These are phyloP conservation scores for Albula goreensis DNA, from an alignment of 2,113 vertebrate genomes.

Conservation along the genomic window DNA sequence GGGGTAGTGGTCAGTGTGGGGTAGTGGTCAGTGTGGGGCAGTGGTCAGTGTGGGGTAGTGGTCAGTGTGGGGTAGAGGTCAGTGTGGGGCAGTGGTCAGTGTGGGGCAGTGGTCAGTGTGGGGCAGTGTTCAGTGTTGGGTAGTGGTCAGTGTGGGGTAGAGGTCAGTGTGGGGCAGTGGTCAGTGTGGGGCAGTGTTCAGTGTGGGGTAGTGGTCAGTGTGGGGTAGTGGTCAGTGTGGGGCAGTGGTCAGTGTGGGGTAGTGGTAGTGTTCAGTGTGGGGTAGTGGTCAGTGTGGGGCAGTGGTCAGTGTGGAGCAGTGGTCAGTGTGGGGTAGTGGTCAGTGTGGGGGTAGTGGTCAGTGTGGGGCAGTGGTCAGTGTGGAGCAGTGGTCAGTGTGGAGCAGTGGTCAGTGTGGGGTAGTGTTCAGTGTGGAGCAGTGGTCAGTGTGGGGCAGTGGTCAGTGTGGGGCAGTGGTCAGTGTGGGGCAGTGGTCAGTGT, in stretches of 20 bases:
- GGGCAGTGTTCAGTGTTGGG: no score
- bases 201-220: neutral
- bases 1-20: neutral
- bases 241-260: no score
- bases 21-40: neutral
- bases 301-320: neutral
- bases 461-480: neutral
- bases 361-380: no score
- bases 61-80: neutral
- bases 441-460: neutral
- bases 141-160: neutral
- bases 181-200: neutral
- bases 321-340: neutral
- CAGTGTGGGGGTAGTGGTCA: neutral
- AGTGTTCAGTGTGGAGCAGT: neutral
- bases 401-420: neutral
- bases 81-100: neutral
- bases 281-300: no score
- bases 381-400: neutral
- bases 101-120: constrained; percentile 25
- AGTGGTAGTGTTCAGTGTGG: no score
- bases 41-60: neutral
- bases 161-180: neutral
- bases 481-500: neutral
- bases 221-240: neutral